A percentile compares a stretch with the other conserved stretches of the same genome.
Conservation (phyloP, 2,888 invertebrate species). For the Spilosoma lubricipeda region DNA sequence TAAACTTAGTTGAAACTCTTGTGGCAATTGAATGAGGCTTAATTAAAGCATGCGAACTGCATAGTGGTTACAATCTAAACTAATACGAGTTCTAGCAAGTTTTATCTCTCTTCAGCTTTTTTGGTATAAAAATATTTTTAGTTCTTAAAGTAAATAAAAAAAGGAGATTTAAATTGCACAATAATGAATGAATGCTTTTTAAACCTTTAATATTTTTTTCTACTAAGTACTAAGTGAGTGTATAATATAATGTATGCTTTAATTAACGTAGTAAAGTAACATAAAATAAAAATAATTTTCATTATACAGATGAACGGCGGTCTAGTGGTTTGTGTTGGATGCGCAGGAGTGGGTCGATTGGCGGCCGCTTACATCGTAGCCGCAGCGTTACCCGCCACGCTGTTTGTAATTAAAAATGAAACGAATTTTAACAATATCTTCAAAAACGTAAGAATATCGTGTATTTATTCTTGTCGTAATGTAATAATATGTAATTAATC, state of each 20-base stretch:
- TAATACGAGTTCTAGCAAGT: neutral
- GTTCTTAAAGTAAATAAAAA: too few species aligned
- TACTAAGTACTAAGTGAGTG: too few species aligned
- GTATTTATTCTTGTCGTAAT: neutral
- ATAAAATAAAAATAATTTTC: neutral
- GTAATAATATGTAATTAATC: too few species aligned
- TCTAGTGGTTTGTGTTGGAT: slow-evolving; percentile 90
- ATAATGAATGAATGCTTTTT: too few species aligned
- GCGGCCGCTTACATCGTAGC: slow-evolving; percentile 92
- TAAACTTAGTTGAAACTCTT: too few species aligned
- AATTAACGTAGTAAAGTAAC: neutral
- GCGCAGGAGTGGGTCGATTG: slow-evolving; percentile 93
- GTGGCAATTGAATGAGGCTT: too few species aligned
- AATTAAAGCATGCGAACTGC: too few species aligned
- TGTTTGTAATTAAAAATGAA: slow-evolving; percentile 70
- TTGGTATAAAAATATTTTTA: too few species aligned
- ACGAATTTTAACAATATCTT: slow-evolving; percentile 91
- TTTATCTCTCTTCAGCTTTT: neutral
- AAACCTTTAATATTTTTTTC: too few species aligned
- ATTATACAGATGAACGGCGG: slow-evolving; percentile 77
- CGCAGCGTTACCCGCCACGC: slow-evolving; percentile 89
- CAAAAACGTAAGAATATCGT: slow-evolving; percentile 87
- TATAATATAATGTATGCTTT: neutral
- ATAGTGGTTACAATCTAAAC: too few species aligned
- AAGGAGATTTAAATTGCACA: too few species aligned